Evolutionary conservation across 2,113 vertebrate genomes (phyloP).

Genomic region (Zootoca vivipara): DNA sequence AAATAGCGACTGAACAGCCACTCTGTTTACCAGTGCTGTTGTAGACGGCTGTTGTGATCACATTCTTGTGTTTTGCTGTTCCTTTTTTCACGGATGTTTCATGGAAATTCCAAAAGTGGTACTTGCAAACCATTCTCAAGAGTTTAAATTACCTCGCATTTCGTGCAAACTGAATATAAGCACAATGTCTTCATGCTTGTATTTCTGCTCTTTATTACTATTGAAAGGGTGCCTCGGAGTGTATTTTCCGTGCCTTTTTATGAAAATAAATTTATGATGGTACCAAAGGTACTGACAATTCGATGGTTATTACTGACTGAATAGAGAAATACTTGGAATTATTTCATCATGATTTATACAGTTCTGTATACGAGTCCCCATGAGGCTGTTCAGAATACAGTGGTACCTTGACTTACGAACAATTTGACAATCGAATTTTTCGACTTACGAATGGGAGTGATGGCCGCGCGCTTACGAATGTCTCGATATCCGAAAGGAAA

Average conservation of each 20-base stretch:
- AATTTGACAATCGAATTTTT: too few relatives aligned
- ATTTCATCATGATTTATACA: not conserved
- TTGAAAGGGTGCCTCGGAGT: conserved; percentile 14
- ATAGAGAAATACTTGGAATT: not conserved
- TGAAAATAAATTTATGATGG: conserved; percentile 24
- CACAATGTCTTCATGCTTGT: not conserved
- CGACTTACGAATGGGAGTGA: too few relatives aligned
- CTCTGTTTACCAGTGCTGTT: conserved; percentile 14
- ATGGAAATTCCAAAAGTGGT: conserved; percentile 30
- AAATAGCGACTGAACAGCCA: not conserved
- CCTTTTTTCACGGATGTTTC: conserved; percentile 26
- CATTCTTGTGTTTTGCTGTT: conserved; percentile 9
- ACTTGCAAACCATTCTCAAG: conserved; percentile 24
- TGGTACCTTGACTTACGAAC: too few relatives aligned
- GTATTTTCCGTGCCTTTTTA: not conserved
- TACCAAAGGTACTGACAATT: not conserved
- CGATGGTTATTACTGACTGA: not conserved
- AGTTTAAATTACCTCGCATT: conserved; percentile 41
- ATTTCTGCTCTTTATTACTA: conserved; percentile 32
- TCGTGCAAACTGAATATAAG: conserved; percentile 10
- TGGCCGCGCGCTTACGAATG: too few relatives aligned
- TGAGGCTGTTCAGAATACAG: not conserved
- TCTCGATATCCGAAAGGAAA: too few relatives aligned
- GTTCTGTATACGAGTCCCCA: not conserved
- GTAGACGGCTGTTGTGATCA: conserved; percentile 23